Evolutionary conservation across 2,888 invertebrate species (phyloP).

Genomic region (Epinotia bilunana): DNA sequence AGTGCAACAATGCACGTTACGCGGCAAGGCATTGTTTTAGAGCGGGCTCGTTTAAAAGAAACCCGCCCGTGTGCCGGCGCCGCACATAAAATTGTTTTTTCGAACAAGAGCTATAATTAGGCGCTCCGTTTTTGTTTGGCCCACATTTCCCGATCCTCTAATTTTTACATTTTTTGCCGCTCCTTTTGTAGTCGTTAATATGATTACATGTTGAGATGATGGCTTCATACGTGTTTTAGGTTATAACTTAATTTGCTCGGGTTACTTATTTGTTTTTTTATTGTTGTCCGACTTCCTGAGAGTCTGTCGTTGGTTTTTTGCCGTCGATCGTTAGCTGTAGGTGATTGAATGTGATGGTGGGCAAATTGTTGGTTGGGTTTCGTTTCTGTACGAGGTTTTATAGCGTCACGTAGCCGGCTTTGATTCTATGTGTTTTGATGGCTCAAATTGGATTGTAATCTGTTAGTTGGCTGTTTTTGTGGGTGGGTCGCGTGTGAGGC

Average conservation of each 20-base stretch:
- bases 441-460: constrained; percentile 68
- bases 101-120: constrained; percentile 83
- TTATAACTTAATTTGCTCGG: constrained; percentile 84
- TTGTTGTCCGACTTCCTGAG: constrained; percentile 82
- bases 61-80: constrained; percentile 71
- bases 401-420: constrained; percentile 65
- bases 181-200: constrained; percentile 85
- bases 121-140: constrained; percentile 84
- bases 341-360: constrained; percentile 82
- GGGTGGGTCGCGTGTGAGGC: constrained; percentile 45
- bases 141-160: constrained; percentile 85
- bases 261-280: constrained; percentile 83
- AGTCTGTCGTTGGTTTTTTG: constrained; percentile 80
- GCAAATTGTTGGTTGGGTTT: constrained; percentile 67
- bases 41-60: constrained; percentile 45
- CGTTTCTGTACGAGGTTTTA: constrained; percentile 48
- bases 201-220: constrained; percentile 84
- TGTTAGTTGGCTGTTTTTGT: constrained; percentile 59
- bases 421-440: constrained; percentile 61
- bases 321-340: constrained; percentile 76
- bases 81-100: constrained; percentile 83
- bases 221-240: constrained; percentile 85
- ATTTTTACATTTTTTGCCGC: constrained; percentile 83
- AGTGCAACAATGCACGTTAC: background rate
- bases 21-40: background rate